These are phyloP conservation scores for Uropetala carovei DNA, from an alignment of 2,888 invertebrate species.

Conservation along the genomic window DNA sequence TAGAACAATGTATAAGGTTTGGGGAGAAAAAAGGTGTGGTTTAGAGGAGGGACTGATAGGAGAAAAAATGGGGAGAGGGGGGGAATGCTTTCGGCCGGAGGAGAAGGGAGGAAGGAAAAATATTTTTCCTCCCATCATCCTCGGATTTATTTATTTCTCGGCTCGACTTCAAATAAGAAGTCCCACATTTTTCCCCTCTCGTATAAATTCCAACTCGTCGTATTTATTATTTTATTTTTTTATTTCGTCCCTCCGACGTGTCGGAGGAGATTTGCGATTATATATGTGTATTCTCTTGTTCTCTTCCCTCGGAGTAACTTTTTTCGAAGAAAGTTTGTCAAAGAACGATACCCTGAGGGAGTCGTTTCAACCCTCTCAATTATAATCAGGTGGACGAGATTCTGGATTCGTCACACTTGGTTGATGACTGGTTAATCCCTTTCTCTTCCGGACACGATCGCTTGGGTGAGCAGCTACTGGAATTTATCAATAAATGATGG, in stretches of 20 bases:
- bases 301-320: neutral
- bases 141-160: neutral
- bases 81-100: neutral
- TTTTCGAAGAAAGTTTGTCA: neutral
- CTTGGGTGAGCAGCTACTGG: too few species aligned
- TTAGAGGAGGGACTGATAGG: neutral
- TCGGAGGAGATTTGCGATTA: neutral
- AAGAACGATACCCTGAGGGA: neutral
- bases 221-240: neutral
- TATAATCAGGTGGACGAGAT: neutral
- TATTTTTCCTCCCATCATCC: neutral
- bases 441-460: too few species aligned
- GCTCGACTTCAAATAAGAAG: slow-evolving; percentile 19
- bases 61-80: neutral
- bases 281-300: neutral
- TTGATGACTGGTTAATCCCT: too few species aligned
- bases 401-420: neutral
- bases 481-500: too few species aligned
- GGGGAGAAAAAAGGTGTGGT: neutral
- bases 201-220: neutral
- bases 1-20: neutral
- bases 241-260: neutral
- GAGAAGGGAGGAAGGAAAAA: neutral
- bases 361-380: neutral
- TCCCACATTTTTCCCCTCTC: neutral